phyloP scores from a whole-genome alignment of 2,888 invertebrate species.

The Dichetophora obliterata region DNA sequence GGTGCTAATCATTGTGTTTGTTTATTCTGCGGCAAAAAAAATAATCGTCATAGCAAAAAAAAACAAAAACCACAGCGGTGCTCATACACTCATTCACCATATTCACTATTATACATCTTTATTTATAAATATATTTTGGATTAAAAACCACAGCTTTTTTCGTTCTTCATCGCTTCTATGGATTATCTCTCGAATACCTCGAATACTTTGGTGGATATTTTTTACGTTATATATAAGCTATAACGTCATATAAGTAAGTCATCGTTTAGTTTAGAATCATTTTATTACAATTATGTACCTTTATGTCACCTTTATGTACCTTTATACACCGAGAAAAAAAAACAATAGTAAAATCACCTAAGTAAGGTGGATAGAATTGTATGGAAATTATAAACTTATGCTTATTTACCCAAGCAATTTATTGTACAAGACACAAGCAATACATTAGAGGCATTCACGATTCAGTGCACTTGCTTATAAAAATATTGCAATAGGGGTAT shows the following conservation, averaged over 20 bases:
- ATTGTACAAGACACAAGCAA: no score
- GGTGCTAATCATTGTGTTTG: constrained; percentile 25
- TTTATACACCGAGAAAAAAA: no score
- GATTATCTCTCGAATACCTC: constrained; percentile 21
- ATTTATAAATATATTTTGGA: not conserved
- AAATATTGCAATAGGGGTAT: no score
- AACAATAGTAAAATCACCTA: no score
- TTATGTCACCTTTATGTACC: no score
- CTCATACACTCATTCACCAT: not conserved
- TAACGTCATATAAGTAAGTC: constrained; percentile 65
- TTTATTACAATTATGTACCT: no score
- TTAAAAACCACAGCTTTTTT: not conserved
- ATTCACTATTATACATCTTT: not conserved
- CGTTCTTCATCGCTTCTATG: not conserved
- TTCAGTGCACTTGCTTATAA: no score
- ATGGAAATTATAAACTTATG: no score
- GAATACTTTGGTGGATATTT: constrained; percentile 57
- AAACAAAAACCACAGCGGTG: not conserved
- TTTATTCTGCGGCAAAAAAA: not conserved
- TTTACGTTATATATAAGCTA: constrained; percentile 62
- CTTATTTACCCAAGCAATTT: no score
- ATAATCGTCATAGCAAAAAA: no score
- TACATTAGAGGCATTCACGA: no score
- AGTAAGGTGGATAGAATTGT: no score
- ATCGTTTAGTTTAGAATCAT: constrained; percentile 23